phyloP scores from a whole-genome alignment of 2,113 vertebrate genomes.

The Murina feae region DNA sequence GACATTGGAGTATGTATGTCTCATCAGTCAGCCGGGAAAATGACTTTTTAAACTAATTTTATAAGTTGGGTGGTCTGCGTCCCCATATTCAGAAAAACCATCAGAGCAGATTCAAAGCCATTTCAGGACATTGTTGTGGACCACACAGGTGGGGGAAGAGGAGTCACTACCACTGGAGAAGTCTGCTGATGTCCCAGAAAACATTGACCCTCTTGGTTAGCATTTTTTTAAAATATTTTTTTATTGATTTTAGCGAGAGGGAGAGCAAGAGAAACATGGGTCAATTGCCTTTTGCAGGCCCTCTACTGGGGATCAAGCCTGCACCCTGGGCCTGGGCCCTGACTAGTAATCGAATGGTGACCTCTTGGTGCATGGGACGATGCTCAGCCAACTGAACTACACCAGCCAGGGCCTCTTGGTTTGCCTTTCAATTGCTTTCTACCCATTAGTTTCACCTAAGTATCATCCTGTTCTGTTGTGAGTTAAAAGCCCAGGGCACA shows the following conservation, averaged over 20 bases:
- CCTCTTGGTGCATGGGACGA: too few species aligned
- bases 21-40: background rate
- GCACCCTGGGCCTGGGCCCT: too few species aligned
- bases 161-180: background rate
- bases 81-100: background rate
- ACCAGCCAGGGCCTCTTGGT: background rate
- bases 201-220: background rate
- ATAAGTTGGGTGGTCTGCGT: background rate
- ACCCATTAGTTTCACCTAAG: background rate
- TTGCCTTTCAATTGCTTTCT: background rate
- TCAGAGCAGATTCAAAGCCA: constrained; percentile 4
- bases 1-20: background rate
- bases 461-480: background rate
- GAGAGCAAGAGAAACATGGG: too few species aligned
- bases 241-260: too few species aligned
- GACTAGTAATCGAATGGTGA: too few species aligned
- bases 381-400: too few species aligned
- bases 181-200: background rate
- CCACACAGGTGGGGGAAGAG: background rate
- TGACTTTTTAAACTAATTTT: constrained; percentile 12
- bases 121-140: background rate
- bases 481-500: background rate
- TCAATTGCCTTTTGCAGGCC: too few species aligned
- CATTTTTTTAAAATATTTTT: background rate
- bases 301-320: too few species aligned